Percentiles rank a stretch among this genome's conserved stretches.
These are phyloP conservation scores for Xenopus petersii DNA, from an alignment of 2,797 vertebrate genomes.

Conservation along the genomic window DNA sequence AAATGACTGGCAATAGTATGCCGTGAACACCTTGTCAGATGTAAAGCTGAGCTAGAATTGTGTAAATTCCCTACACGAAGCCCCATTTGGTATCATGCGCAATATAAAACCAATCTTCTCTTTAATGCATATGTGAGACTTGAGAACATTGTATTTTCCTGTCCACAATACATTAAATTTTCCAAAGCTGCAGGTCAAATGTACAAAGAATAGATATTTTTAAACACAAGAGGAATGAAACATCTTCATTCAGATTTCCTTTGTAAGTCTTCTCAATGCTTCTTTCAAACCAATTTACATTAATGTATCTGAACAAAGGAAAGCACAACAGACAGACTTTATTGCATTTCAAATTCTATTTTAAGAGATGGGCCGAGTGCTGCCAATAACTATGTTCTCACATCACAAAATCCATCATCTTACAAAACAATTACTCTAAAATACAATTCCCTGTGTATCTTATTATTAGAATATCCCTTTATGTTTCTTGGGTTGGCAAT, in stretches of 20 bases:
- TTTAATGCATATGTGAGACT: conserved; percentile 6
- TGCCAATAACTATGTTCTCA: conserved; percentile 24
- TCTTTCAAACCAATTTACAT: conserved; percentile 33
- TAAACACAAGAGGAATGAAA: conserved; percentile 9
- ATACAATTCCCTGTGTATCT: conserved; percentile 4
- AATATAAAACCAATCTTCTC: conserved; percentile 15
- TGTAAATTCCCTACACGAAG: neutral
- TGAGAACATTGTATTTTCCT: conserved; percentile 15
- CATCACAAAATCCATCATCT: conserved; percentile 27
- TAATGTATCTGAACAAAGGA: conserved; percentile 28
- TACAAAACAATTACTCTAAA: conserved; percentile 25
- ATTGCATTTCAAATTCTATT: conserved; percentile 35
- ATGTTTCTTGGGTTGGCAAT: neutral
- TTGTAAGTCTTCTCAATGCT: conserved; percentile 3
- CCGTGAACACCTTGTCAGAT: too few relatives aligned
- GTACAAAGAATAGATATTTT: conserved; percentile 3
- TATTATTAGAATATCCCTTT: neutral
- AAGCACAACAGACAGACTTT: conserved; percentile 21
- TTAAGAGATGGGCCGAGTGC: conserved; percentile 17
- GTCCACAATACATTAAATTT: conserved; percentile 22
- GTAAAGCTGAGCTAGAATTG: too few relatives aligned
- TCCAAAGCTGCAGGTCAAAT: conserved; percentile 10
- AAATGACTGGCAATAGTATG: too few relatives aligned
- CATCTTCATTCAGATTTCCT: conserved; percentile 5
- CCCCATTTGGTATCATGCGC: neutral